Base-by-base conservation (phyloP, 2,888 invertebrate genomes). In the Arrhopalites spinosus region DNA sequence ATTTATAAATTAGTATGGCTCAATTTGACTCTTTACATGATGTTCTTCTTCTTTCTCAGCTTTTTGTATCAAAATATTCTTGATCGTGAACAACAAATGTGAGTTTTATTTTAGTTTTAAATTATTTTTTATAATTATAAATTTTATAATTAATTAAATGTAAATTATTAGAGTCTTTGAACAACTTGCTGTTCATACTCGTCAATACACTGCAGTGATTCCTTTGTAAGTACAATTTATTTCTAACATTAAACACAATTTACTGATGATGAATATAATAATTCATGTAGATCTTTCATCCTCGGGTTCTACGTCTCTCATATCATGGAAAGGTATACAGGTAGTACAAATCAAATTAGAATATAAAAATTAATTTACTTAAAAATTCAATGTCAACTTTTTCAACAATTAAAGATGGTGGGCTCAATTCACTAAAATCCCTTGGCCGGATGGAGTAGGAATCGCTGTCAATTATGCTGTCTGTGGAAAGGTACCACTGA, bases 271-370 rank as follows among this genome's bases (percentile, higher is more conserved):
- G 36, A 36, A 11, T 86, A 89, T 94, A 82, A 95, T 96, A 36
- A 36, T 36, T 36, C 36, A n/a, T n/a, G n/a, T 36, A 36, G 96
- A 80, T 94, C 95, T 3, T 96, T 96, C 86, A 94, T 96, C 78
- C 88, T 96, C 82, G 96, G 96, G 83, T 96, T 96, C 88, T 96
- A 95, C 87, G 95, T 96, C 73, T 91, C 92, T 17, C 91, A 95
- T 81, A 94, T 96, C 71, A 94, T 96, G 91, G 92, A 92, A 77
- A 89, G 96, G 83, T 96, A n/a, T n/a, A 71, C n/a, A n/a, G n/a
- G n/a, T n/a, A n/a, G n/a, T n/a, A n/a, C n/a, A n/a, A n/a, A n/a
- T n/a, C n/a, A n/a, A n/a, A n/a, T n/a, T n/a, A n/a, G n/a, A n/a
- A n/a, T n/a, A n/a, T n/a, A n/a, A n/a, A n/a, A 36, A 36, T 36